Base-by-base conservation (phyloP, 2,888 invertebrate species). In the Tineola bisselliella region DNA sequence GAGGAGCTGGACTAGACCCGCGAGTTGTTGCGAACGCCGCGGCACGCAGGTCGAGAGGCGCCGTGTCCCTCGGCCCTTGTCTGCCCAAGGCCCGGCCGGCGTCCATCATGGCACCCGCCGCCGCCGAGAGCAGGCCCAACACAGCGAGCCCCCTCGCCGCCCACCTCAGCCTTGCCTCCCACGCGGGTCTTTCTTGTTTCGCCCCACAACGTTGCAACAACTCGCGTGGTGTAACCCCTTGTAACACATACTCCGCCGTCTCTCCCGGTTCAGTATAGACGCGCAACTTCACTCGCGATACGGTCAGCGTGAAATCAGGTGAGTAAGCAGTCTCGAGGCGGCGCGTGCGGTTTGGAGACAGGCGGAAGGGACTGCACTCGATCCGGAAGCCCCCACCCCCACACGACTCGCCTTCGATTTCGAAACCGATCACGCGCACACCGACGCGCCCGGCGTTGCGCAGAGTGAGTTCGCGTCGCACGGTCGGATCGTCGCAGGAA, bases 201-300 rank as follows among this genome's bases (percentile, higher is more conserved):
- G 72, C 62, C 77, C 65, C 63, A 78, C 74, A 60, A 73, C 75
- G 67, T 76, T 74, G 0, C 79, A 76, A 52, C 75, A 76, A 76
- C 76, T 54, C 59, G 61, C 54, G 59, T 54, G 61, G 62, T 56
- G 31, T 58, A 13, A 12, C 60, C 31, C 44, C 60, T 38, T 11
- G 15, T 38, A 38, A 8, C 38, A 13, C 44, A 74, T 77, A 48
- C 15, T 8, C 8, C 15, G 48, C 77, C 63, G 80, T 77, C 38
- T 81, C 81, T 72, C 78, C 77, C 67, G 81, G 82, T 56, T 75
- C 63, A 79, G 78, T 48, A 52, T 25, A 52, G 13, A 13, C 64
- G 56, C 64, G 62, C 56, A 60, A 62, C 57, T 65, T n/a, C 60
- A 38, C 43, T 18, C 13, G 15, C 48, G 48, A 13, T 15, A 38